Evolutionary conservation across 2,888 invertebrate species (phyloP), one percentile per base, ranked within the genome.

Genomic region (Lycia hirtaria): DNA sequence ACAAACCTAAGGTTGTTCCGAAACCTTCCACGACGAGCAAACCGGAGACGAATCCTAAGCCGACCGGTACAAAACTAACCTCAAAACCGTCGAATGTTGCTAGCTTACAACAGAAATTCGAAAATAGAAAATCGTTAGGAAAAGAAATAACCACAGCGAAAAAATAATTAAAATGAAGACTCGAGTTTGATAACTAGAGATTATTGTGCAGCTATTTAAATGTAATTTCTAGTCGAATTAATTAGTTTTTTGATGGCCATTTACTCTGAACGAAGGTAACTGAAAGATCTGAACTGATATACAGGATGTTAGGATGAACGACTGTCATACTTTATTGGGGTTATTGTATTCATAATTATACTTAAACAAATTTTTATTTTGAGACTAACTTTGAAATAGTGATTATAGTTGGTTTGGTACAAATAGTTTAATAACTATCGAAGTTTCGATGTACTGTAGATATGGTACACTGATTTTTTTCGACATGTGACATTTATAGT

Each of bases 81-180:
- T 88, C 94, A 3, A 94, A 94, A 75, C 87, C 89, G 35, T 95
- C 95, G 15, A 96, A 94, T 78, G 96, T 96, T 51, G 96, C 96
- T 24, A 94, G 95, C 56, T 87, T 96, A 69, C 96, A 96, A 73
- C 96, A 96, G 72, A 96, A 95, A 80, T 96, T 96, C 77, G 96
- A 96, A 84, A 94, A 93, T 71, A 84, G 92, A 70, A 92, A 92
- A 69, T 88, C 90, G 10, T 62, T 88, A 57, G 88, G 88, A 12
- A 90, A 89, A 80, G 90, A 91, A 70, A 79, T 87, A 62, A 76
- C 68, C 33, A 72, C 77, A 41, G 75, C 75, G 51, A 89, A 88
- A 70, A 86, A 87, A 75, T 87, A 77, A 69, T 43, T 35, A 40
- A 30, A 50, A 38, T 14, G 40, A 43, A 38, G 44, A 35, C 6